Percentiles rank a stretch among this genome's conserved stretches.
Evolutionary conservation across 2,888 invertebrate species (phyloP).

Genomic region (Colostygia pectinataria): DNA sequence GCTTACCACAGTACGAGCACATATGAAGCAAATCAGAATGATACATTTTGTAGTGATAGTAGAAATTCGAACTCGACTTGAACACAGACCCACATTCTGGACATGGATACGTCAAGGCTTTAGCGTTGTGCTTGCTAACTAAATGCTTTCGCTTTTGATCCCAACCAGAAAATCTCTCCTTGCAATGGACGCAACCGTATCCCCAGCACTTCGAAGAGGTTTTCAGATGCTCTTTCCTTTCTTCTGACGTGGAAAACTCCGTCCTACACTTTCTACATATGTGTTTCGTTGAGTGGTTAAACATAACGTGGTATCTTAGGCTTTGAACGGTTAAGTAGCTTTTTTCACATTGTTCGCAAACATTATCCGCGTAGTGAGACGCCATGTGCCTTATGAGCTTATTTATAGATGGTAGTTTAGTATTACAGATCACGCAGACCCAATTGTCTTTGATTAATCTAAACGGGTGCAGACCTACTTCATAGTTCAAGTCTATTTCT

Average conservation of each 20-base stretch:
- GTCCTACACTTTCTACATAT: slow-evolving; percentile 65
- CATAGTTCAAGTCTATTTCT: slow-evolving; percentile 50
- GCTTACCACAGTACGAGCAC: slow-evolving; percentile 25
- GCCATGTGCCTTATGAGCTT: slow-evolving; percentile 66
- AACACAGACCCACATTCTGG: slow-evolving; percentile 24
- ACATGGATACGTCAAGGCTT: slow-evolving; percentile 46
- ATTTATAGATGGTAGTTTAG: slow-evolving; percentile 56
- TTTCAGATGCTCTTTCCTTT: slow-evolving; percentile 55
- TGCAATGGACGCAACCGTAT: slow-evolving; percentile 60
- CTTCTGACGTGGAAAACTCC: slow-evolving; percentile 52
- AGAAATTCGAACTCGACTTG: slow-evolving; percentile 10
- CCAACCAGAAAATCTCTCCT: slow-evolving; percentile 67
- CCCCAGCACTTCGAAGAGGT: slow-evolving; percentile 58
- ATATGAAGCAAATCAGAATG: slow-evolving; percentile 22
- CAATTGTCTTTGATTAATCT: slow-evolving; percentile 59
- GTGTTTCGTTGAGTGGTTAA: slow-evolving; percentile 55
- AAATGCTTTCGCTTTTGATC: slow-evolving; percentile 63
- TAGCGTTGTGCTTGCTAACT: slow-evolving; percentile 50
- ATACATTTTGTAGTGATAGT: slow-evolving; percentile 21
- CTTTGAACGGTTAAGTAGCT: slow-evolving; percentile 59
- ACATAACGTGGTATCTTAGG: slow-evolving; percentile 61
- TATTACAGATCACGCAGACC: slow-evolving; percentile 56
- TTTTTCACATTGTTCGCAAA: slow-evolving; percentile 69
- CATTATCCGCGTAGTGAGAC: slow-evolving; percentile 60
- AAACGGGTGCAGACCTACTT: slow-evolving; percentile 64